A percentile compares a stretch with the other conserved stretches of the same genome.
Conservation (phyloP, 2,888 invertebrate species). For the Idaea biselata region DNA sequence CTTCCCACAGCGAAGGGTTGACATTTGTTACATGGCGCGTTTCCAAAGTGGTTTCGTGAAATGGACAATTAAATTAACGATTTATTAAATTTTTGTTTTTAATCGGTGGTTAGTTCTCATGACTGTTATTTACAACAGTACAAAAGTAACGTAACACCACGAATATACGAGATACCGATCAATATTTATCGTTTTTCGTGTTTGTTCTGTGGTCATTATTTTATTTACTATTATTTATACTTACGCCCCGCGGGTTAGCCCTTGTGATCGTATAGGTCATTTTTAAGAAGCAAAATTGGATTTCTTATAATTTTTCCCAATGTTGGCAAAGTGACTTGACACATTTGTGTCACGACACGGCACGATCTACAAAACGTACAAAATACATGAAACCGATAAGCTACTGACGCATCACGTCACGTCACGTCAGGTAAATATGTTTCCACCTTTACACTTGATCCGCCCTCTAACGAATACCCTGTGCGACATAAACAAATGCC, state of each 20-base stretch:
- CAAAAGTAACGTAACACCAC: background rate
- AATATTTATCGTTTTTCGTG: background rate
- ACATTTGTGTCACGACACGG: no score
- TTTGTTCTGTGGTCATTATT: background rate
- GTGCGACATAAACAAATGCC: no score
- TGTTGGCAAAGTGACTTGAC: no score
- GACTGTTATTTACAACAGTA: background rate
- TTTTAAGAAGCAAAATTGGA: background rate
- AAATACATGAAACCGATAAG: no score
- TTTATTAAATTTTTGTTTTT: slow-evolving; percentile 3
- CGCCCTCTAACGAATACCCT: no score
- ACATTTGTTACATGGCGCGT: slow-evolving; percentile 25
- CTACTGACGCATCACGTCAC: no score
- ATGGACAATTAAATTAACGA: slow-evolving; percentile 13
- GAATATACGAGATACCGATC: background rate
- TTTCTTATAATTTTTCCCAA: no score
- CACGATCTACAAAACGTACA: no score
- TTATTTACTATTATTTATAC: background rate
- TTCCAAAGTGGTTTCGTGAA: slow-evolving; percentile 17
- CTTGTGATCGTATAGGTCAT: background rate
- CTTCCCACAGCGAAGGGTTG: slow-evolving; percentile 33
- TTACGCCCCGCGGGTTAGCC: background rate
- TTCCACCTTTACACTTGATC: no score
- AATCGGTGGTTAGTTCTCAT: background rate
- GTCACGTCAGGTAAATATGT: no score